phyloP scores from a whole-genome alignment of 2,113 vertebrate species.

The Acrocephalus arundinaceus region DNA sequence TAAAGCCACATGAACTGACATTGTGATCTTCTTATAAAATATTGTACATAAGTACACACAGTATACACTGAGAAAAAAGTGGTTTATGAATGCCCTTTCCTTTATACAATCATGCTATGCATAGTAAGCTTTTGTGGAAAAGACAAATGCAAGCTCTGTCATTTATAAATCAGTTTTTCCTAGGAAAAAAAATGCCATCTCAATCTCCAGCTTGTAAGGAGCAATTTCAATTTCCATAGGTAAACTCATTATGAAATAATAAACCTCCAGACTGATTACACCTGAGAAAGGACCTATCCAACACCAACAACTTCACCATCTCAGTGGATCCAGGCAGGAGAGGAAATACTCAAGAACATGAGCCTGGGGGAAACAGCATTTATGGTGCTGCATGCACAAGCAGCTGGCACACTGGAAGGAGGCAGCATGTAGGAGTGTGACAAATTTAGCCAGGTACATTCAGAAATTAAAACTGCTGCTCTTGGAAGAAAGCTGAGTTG shows the following conservation, averaged over 20 bases:
- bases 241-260: background rate
- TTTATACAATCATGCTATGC: background rate
- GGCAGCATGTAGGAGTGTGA: background rate
- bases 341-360: background rate
- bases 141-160: background rate
- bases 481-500: background rate
- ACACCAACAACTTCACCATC: background rate
- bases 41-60: fast-evolving
- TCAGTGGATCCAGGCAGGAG: background rate
- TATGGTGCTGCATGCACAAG: background rate
- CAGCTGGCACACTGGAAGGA: background rate
- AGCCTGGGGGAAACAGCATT: background rate
- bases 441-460: background rate
- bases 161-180: background rate
- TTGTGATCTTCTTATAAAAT: background rate
- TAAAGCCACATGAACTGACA: background rate
- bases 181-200: background rate
- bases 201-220: background rate
- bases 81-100: background rate
- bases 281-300: background rate
- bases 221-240: background rate
- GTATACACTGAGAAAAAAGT: background rate
- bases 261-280: background rate
- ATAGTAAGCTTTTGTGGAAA: background rate
- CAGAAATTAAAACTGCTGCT: background rate